These are phyloP conservation scores for Phodopus roborovskii DNA, from an alignment of 2,113 vertebrate species.

Conservation along the genomic window DNA sequence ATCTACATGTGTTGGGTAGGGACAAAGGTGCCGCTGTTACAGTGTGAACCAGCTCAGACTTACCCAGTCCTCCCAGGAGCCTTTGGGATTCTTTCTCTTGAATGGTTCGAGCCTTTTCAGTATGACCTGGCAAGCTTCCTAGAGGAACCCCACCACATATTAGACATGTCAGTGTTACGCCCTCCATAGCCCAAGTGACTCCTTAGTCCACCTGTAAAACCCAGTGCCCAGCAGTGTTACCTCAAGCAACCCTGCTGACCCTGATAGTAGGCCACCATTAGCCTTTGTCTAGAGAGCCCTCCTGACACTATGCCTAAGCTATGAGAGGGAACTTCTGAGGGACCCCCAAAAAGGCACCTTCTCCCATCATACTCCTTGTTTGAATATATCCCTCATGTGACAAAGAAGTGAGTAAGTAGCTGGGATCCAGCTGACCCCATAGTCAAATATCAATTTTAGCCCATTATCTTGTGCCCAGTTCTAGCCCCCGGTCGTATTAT, in stretches of 20 bases:
- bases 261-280: neutral
- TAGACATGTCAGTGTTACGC: neutral
- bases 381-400: neutral
- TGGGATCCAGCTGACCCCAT: neutral
- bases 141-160: slow-evolving; percentile 21
- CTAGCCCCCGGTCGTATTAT: neutral
- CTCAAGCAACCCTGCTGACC: neutral
- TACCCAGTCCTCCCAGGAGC: slow-evolving; percentile 96
- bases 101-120: slow-evolving; percentile 91
- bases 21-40: neutral
- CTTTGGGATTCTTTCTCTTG: slow-evolving; percentile 89
- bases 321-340: neutral
- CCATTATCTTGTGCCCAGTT: neutral
- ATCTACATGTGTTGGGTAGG: fast-evolving
- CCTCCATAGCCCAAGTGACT: neutral
- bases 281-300: neutral
- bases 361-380: neutral
- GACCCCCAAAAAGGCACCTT: neutral
- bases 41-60: slow-evolving; percentile 40
- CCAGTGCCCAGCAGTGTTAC: neutral
- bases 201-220: neutral
- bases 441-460: neutral
- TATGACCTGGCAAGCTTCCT: slow-evolving; percentile 93
- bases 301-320: neutral
- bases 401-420: neutral